Evolutionary conservation across 2,797 vertebrate species (phyloP).

Genomic region (Alcedo atthis): DNA sequence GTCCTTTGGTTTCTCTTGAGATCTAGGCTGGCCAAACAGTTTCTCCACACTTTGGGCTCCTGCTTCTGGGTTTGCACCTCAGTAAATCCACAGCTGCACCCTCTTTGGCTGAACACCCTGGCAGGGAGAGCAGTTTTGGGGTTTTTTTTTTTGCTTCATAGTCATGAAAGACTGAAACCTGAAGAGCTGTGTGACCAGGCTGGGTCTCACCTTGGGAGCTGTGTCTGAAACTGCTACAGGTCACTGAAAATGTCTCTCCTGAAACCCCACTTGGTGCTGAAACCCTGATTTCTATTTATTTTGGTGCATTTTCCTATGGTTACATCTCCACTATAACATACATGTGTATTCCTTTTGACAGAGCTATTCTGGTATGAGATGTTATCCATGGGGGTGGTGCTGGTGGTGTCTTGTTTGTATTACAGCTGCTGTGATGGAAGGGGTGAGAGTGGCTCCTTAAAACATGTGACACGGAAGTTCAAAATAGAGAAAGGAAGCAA

Average conservation of each 20-base stretch:
- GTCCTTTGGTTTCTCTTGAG: background rate
- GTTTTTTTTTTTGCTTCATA: background rate
- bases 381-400: background rate
- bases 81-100: background rate
- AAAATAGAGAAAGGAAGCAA: background rate
- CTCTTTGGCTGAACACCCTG: background rate
- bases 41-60: background rate
- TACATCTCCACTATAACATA: background rate
- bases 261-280: background rate
- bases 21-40: background rate
- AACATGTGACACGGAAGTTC: background rate
- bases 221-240: background rate
- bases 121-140: background rate
- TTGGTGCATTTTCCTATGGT: background rate
- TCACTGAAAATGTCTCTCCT: background rate
- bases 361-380: background rate
- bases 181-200: background rate
- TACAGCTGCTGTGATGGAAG: background rate
- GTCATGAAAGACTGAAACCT: rapidly evolving
- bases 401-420: background rate
- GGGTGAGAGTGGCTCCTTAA: background rate
- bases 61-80: background rate
- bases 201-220: background rate
- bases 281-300: background rate
- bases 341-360: background rate